Conservation (phyloP, 2,888 invertebrate species). For the Drosophila leonis region DNA sequence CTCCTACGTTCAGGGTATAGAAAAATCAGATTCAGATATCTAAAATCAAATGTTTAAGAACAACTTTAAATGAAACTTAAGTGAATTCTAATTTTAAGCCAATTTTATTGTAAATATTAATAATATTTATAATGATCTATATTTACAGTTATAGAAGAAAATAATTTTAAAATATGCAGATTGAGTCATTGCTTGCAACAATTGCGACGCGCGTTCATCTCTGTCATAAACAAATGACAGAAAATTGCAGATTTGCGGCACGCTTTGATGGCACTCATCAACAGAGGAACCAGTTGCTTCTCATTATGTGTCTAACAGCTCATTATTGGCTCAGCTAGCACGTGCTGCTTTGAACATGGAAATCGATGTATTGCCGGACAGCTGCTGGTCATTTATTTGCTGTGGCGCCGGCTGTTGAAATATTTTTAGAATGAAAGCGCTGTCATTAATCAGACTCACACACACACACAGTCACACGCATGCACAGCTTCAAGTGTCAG, state of each 20-base stretch:
- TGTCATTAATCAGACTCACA: constrained; percentile 68
- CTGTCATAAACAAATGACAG: constrained; percentile 5
- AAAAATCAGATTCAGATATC: too few relatives aligned
- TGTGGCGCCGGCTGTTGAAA: constrained; percentile 20
- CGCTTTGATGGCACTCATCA: constrained; percentile 4
- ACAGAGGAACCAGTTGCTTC: constrained; percentile 8
- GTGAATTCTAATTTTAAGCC: too few relatives aligned
- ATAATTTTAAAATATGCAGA: not conserved
- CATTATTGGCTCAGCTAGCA: constrained; percentile 7
- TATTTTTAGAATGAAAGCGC: constrained; percentile 29
- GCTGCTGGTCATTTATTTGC: constrained; percentile 39
- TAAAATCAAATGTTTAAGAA: too few relatives aligned
- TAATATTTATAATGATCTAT: too few relatives aligned
- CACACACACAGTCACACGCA: constrained; percentile 27
- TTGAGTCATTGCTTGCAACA: not conserved
- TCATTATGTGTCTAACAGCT: constrained; percentile 2
- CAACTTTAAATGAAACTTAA: too few relatives aligned
- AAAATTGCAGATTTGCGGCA: constrained; percentile 6
- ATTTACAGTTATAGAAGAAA: too few relatives aligned
- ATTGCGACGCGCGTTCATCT: not conserved
- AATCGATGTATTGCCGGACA: constrained; percentile 28
- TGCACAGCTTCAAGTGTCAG: constrained; percentile 42
- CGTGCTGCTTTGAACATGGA: constrained; percentile 6
- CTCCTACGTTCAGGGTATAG: too few relatives aligned
- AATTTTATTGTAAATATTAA: too few relatives aligned